Evolutionary conservation across 2,113 vertebrate genomes (phyloP).

Genomic region (Sisor rabdophorus): DNA sequence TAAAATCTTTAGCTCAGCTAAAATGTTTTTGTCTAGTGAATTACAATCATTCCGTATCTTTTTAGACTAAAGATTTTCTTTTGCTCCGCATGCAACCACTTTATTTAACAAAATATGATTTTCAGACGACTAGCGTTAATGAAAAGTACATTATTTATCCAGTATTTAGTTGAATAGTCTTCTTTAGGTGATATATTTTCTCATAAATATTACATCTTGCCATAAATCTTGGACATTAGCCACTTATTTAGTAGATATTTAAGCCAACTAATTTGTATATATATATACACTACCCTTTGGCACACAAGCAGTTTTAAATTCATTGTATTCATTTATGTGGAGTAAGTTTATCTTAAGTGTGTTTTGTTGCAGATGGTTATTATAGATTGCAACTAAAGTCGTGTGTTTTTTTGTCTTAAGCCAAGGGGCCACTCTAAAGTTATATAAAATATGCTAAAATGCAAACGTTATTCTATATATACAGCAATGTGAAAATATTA

Average conservation of each 20-base stretch:
- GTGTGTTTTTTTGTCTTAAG: background rate
- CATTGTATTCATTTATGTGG: background rate
- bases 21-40: no score
- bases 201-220: background rate
- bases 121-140: no score
- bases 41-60: background rate
- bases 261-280: background rate
- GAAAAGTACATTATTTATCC: background rate
- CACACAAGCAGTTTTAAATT: background rate
- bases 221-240: background rate
- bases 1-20: background rate
- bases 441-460: no score
- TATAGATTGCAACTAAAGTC: background rate
- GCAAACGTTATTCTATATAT: no score
- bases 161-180: background rate
- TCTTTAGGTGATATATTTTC: background rate
- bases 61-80: background rate
- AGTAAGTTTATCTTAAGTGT: no score
- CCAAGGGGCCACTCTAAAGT: conserved; percentile 8
- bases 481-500: no score
- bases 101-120: no score
- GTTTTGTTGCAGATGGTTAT: no score
- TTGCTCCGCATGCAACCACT: no score
- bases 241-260: background rate
- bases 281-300: background rate